Percentiles rank a stretch among this genome's conserved stretches.
These are phyloP conservation scores for Gnathonemus echidnorhynchus DNA, from an alignment of 2,113 vertebrate species.

Conservation along the genomic window DNA sequence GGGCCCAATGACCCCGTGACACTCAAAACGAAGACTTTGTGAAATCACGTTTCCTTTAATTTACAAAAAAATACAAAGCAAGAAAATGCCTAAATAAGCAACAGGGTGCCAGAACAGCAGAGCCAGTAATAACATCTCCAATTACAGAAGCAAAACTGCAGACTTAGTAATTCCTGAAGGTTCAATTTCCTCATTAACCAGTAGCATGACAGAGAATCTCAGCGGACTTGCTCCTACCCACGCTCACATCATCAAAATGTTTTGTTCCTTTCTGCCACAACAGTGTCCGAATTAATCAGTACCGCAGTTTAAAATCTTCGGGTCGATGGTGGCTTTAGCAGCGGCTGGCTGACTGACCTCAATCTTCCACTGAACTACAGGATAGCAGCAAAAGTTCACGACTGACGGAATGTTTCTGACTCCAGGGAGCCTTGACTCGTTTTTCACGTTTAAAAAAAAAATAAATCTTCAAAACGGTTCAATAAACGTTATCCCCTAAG, in stretches of 20 bases:
- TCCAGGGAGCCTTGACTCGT: background rate
- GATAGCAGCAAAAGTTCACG: slow-evolving; percentile 21
- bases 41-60: background rate
- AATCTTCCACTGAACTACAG: background rate
- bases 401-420: slow-evolving; percentile 17
- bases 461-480: background rate
- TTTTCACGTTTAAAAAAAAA: background rate
- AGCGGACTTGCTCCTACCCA: background rate
- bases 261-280: background rate
- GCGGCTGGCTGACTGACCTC: background rate
- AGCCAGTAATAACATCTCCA: background rate
- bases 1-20: background rate
- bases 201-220: background rate
- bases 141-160: background rate
- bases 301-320: background rate
- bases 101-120: no score
- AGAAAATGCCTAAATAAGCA: background rate
- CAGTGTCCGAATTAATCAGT: background rate
- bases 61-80: slow-evolving; percentile 3
- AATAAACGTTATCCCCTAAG: background rate
- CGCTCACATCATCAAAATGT: background rate
- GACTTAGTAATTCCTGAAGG: background rate
- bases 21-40: background rate
- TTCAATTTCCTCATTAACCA: slow-evolving; percentile 8
- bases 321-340: background rate